Evolutionary conservation across 2,888 invertebrate genomes (phyloP).

Genomic region (Amblyteles armatorius): DNA sequence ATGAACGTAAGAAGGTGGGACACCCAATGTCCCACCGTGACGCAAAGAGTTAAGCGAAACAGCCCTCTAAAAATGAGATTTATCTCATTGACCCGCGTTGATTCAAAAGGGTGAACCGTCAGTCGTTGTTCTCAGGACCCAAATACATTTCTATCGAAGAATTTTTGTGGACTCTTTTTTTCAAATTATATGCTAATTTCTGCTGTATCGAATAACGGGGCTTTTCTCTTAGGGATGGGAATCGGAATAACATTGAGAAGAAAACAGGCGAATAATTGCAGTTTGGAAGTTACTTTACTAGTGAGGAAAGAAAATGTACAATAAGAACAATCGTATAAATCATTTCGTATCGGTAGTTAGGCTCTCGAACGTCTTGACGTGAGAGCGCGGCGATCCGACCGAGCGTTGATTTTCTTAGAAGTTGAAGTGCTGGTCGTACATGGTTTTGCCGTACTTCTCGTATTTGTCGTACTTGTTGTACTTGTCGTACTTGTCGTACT

Average conservation of each 20-base stretch:
- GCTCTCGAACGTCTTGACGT: constrained; percentile 45
- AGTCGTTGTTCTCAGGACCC: too few species aligned
- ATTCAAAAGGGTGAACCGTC: too few species aligned
- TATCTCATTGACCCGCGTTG: too few species aligned
- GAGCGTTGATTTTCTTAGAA: constrained; percentile 44
- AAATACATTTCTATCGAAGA: too few species aligned
- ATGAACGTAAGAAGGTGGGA: too few species aligned
- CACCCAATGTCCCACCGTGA: too few species aligned
- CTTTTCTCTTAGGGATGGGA: too few species aligned
- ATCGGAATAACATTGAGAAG: not conserved
- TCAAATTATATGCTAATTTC: too few species aligned
- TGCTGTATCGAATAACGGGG: too few species aligned
- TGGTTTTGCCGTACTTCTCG: constrained; percentile 38
- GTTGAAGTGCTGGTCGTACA: constrained; percentile 57
- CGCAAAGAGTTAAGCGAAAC: too few species aligned
- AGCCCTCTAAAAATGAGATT: too few species aligned
- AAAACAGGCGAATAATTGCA: constrained; percentile 8
- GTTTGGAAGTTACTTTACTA: constrained; percentile 49
- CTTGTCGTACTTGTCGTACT: constrained; percentile 49
- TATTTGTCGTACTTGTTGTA: constrained; percentile 52
- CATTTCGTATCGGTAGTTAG: constrained; percentile 15
- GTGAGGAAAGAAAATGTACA: constrained; percentile 38
- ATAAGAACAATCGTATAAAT: constrained; percentile 44
- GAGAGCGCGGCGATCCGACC: constrained; percentile 8
- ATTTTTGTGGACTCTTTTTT: too few species aligned